Percentiles rank a stretch among this genome's conserved stretches.
These are phyloP conservation scores for Lontra canadensis DNA, from an alignment of 2,113 vertebrate species.

Conservation along the genomic window DNA sequence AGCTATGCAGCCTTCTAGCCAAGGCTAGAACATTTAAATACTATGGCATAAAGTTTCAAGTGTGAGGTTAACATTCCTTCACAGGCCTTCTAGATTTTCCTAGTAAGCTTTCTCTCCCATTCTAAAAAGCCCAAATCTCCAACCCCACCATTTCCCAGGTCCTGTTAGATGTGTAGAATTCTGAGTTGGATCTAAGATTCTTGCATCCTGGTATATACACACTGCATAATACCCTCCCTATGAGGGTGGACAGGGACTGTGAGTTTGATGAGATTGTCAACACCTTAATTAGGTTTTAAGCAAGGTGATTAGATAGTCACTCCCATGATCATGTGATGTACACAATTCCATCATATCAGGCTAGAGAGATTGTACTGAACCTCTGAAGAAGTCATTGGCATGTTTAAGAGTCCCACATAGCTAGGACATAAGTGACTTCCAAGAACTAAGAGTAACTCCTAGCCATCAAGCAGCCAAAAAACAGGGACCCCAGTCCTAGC, in stretches of 20 bases:
- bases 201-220: background rate
- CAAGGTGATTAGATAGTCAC: background rate
- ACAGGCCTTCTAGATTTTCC: background rate
- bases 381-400: background rate
- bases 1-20: background rate
- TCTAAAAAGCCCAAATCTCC: background rate
- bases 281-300: background rate
- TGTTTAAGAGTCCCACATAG: background rate
- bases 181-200: background rate
- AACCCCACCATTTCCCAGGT: background rate
- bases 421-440: background rate
- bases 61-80: background rate
- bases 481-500: background rate
- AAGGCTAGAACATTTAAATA: background rate
- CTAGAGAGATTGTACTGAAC: background rate
- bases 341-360: background rate
- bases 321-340: background rate
- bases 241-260: background rate
- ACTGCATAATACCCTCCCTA: background rate
- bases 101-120: background rate
- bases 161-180: background rate
- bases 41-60: background rate
- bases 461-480: background rate
- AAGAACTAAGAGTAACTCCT: background rate
- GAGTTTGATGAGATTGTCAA: background rate